Conservation (phyloP, 2,113 vertebrate species). For the Colaptes auratus region DNA sequence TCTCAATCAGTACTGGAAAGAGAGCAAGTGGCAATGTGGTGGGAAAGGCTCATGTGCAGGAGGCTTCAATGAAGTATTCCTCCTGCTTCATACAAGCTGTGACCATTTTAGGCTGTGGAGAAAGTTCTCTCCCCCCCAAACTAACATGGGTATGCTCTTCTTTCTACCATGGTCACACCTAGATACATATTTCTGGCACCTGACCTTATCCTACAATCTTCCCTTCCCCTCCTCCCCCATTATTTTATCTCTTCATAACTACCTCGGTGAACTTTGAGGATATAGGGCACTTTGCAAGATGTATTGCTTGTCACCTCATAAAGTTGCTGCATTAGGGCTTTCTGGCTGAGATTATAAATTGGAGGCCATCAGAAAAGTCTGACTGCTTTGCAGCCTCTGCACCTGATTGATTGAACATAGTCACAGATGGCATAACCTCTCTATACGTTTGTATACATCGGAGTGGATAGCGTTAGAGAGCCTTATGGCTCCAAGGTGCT, state of each 20-base stretch:
- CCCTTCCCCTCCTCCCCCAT: background rate
- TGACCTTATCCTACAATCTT: background rate
- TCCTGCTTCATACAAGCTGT: background rate
- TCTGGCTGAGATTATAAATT: background rate
- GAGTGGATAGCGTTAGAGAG: background rate
- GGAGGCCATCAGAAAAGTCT: background rate
- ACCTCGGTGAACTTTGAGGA: background rate
- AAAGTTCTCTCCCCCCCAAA: no score
- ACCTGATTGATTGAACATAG: background rate
- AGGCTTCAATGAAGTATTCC: background rate
- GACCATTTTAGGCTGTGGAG: no score
- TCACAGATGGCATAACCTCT: background rate
- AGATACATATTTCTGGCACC: background rate
- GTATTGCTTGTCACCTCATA: background rate
- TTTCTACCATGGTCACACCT: background rate
- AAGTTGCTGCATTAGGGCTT: background rate
- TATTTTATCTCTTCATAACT: background rate
- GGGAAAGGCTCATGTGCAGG: background rate
- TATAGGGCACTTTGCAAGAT: background rate
- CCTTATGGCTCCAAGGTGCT: background rate
- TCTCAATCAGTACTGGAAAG: background rate
- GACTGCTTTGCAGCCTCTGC: background rate
- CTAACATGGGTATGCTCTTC: fast-evolving
- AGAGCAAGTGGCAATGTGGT: background rate
- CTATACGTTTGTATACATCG: background rate